Conservation (phyloP, 92 coral and sea anemone species). For the Parazoanthus darwini region DNA sequence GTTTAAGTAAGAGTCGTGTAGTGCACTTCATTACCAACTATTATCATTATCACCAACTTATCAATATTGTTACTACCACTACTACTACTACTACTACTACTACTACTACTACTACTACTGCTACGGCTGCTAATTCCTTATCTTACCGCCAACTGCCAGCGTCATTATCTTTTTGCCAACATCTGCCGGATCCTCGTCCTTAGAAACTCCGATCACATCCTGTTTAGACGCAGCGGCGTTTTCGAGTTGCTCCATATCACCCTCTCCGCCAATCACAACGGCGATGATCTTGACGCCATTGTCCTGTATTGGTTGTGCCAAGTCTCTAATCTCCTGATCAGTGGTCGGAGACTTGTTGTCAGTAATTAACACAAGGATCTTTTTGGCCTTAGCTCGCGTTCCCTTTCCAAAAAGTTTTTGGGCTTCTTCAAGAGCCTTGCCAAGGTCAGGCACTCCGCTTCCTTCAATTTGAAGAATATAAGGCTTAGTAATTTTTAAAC, state of each 20-base stretch:
- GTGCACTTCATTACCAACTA: too few species aligned
- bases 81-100: too few species aligned
- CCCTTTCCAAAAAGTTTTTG: conserved; percentile 65
- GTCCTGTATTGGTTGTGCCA: conserved; percentile 56
- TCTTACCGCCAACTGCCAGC: conserved; percentile 38
- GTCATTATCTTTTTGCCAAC: conserved; percentile 47
- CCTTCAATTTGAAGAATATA: conserved; percentile 1
- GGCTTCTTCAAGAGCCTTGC: conserved; percentile 67
- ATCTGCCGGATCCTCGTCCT: conserved; percentile 43
- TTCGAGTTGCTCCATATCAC: conserved; percentile 55
- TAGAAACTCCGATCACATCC: conserved; percentile 55
- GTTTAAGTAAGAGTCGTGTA: too few species aligned
- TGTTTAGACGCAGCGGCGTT: conserved; percentile 57
- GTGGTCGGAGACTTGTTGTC: conserved; percentile 71
- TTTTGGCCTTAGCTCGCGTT: conserved; percentile 75
- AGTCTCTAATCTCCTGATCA: conserved; percentile 53
- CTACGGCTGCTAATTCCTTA: not conserved
- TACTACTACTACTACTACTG: not conserved
- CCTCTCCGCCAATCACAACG: conserved; percentile 62
- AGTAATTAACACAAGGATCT: conserved; percentile 76
- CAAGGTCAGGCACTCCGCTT: conserved; percentile 66
- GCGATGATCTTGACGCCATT: conserved; percentile 60
- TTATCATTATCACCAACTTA: not conserved
- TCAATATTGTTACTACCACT: too few species aligned
- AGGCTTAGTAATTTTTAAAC: not conserved